Conservation (phyloP, 2,113 vertebrate genomes). For the Epinephelus lanceolatus region DNA sequence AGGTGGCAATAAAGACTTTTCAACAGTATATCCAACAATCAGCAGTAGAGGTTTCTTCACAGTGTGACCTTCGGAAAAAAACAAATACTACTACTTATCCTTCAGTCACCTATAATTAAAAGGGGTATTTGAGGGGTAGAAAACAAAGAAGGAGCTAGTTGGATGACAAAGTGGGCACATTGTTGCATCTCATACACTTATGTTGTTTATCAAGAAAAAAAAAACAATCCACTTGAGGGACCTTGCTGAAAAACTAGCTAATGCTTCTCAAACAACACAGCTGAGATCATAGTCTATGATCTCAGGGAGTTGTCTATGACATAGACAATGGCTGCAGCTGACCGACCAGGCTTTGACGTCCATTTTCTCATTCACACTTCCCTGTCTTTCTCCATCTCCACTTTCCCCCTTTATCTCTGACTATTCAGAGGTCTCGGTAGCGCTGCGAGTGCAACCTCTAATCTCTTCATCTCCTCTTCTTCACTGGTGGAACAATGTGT, state of each 20-base stretch:
- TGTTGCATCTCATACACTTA: constrained; percentile 7
- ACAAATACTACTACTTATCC: not conserved
- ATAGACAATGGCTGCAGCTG: not conserved
- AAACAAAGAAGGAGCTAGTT: not conserved
- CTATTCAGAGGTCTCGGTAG: constrained; percentile 30
- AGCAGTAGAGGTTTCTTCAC: not conserved
- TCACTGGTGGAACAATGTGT: constrained; percentile 76
- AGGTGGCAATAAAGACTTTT: not conserved
- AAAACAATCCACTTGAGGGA: constrained; percentile 10
- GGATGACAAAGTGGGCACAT: not conserved
- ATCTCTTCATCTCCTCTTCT: constrained; percentile 69
- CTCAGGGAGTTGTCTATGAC: not conserved
- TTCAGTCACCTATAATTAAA: not conserved
- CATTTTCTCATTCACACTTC: constrained; percentile 30
- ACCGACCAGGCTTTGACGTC: not conserved
- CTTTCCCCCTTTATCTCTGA: constrained; percentile 29
- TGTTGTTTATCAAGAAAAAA: constrained; percentile 31
- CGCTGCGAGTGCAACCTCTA: constrained; percentile 39
- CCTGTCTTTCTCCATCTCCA: not conserved
- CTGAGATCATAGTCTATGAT: not conserved
- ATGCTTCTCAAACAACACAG: not conserved
- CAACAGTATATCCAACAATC: not conserved
- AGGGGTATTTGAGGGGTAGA: not conserved
- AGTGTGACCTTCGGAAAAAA: not conserved
- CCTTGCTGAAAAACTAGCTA: not conserved